phyloP scores from a whole-genome alignment of 2,797 vertebrate species.

The Coluber constrictor region DNA sequence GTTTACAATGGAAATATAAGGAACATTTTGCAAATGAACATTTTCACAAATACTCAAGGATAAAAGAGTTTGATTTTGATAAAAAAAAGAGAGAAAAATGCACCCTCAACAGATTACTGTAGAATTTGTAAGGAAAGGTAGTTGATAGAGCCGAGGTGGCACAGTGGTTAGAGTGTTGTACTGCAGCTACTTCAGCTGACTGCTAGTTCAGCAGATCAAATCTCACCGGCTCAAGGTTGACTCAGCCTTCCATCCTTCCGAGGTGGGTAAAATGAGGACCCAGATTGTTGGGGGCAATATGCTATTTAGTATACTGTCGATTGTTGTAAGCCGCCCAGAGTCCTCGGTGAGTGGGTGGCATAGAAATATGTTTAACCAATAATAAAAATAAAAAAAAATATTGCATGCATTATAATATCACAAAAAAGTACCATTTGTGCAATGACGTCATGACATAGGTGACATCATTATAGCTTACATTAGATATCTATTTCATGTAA shows the following conservation, averaged over 20 bases:
- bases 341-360: no score
- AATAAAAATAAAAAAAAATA: neutral
- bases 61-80: neutral
- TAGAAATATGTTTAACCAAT: no score
- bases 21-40: neutral
- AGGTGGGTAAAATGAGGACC: no score
- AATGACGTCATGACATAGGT: neutral
- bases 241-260: no score
- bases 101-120: neutral
- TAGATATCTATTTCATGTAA: neutral
- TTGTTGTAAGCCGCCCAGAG: no score
- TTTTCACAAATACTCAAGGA: neutral
- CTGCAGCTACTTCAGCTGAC: no score
- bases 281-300: no score
- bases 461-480: neutral
- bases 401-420: neutral
- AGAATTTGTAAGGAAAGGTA: neutral
- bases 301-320: no score
- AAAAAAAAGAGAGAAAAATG: neutral
- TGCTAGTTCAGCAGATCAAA: no score
- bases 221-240: no score
- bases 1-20: constrained; percentile 64
- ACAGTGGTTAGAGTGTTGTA: no score
- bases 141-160: neutral
- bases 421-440: neutral